Conservation (phyloP, 2,113 vertebrate species). For the Sander vitreus region DNA sequence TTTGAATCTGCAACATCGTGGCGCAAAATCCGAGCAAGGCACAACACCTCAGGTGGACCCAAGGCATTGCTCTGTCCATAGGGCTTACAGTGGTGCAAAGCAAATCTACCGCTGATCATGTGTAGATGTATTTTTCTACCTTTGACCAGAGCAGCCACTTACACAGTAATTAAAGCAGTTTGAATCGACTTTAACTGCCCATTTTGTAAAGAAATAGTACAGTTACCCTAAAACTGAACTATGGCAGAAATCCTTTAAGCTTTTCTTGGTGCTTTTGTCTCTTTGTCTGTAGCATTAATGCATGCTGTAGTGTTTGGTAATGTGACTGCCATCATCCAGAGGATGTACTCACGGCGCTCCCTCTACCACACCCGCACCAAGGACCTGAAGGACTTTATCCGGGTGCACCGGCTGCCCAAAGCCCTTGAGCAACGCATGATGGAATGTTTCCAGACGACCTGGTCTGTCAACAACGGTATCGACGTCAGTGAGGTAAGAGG, state of each 20-base stretch:
- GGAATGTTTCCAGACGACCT: slow-evolving; percentile 86
- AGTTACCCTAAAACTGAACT: background rate
- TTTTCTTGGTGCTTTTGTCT: background rate
- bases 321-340: slow-evolving; percentile 86
- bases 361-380: slow-evolving; percentile 86
- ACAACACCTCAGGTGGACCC: no score
- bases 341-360: slow-evolving; percentile 86
- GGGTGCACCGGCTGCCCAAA: slow-evolving; percentile 85
- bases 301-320: slow-evolving; percentile 86
- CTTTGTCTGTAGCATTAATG: slow-evolving; percentile 77
- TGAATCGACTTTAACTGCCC: background rate
- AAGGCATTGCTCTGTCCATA: no score
- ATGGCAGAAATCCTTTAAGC: background rate
- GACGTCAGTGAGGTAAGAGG: slow-evolving; percentile 82
- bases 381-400: slow-evolving; percentile 85
- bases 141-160: background rate
- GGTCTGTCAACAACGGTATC: slow-evolving; percentile 84
- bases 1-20: no score
- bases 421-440: slow-evolving; percentile 84
- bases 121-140: background rate
- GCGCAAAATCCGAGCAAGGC: no score
- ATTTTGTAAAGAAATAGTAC: background rate
- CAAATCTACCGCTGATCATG: background rate
- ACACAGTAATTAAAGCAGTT: no score
- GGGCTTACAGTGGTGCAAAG: background rate